These are phyloP conservation scores for Brachypteracias leptosomus DNA, from an alignment of 2,113 vertebrate species.

Conservation along the genomic window DNA sequence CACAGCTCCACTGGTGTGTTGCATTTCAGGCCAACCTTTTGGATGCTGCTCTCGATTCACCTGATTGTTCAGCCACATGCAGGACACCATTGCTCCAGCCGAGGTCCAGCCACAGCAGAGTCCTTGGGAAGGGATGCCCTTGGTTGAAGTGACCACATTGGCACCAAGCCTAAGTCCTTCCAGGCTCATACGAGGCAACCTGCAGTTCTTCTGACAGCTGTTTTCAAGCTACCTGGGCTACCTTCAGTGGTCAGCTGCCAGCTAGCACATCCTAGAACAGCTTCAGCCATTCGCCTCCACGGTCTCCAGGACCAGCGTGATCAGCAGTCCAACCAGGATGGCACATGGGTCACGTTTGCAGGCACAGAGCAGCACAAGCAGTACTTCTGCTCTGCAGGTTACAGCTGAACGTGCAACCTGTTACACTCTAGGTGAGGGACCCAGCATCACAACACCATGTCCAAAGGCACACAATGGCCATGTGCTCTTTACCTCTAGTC, in stretches of 20 bases:
- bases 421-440: background rate
- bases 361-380: background rate
- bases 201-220: rapidly evolving
- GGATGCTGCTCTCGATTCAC: background rate
- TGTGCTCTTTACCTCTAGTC: rapidly evolving
- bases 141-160: rapidly evolving
- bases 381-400: background rate
- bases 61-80: background rate
- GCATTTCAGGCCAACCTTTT: rapidly evolving
- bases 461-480: background rate
- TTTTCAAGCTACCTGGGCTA: background rate
- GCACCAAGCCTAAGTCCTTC: background rate
- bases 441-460: rapidly evolving
- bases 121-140: background rate
- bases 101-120: background rate
- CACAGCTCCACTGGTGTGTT: rapidly evolving
- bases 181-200: rapidly evolving
- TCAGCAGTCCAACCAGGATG: background rate
- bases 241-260: background rate
- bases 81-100: background rate
- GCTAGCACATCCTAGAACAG: background rate
- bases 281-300: rapidly evolving
- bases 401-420: rapidly evolving
- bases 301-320: rapidly evolving
- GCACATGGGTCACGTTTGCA: rapidly evolving